These are phyloP conservation scores for Drosophila baimaii DNA, from an alignment of 1,140 invertebrate species.

Conservation along the genomic window DNA sequence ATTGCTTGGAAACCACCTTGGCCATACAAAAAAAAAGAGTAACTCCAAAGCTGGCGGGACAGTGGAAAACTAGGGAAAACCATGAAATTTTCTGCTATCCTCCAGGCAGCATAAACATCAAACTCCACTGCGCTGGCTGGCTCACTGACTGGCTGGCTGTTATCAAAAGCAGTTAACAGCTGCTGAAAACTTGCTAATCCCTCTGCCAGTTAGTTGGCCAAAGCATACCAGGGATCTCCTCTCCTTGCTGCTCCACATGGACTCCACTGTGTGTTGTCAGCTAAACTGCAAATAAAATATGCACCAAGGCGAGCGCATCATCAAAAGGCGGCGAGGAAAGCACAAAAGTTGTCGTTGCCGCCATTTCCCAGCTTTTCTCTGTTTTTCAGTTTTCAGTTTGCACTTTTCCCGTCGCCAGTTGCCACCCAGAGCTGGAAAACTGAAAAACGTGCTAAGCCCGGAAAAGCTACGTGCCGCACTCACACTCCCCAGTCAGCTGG, in stretches of 20 bases:
- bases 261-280: slow-evolving; percentile 67
- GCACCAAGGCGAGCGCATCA: slow-evolving; percentile 74
- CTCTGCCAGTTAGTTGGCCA: slow-evolving; percentile 19
- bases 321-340: slow-evolving; percentile 74
- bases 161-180: slow-evolving; percentile 42
- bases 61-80: slow-evolving; percentile 22
- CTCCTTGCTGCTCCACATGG: slow-evolving; percentile 4
- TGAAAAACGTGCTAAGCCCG: slow-evolving; percentile 74
- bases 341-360: slow-evolving; percentile 63
- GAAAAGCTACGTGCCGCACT: slow-evolving; percentile 68
- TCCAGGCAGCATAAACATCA: slow-evolving; percentile 16
- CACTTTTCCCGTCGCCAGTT: slow-evolving; percentile 44
- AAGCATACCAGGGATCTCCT: not conserved
- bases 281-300: slow-evolving; percentile 82
- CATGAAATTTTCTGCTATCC: not conserved
- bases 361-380: slow-evolving; percentile 20
- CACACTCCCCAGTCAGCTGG: not conserved
- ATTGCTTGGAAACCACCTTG: slow-evolving; percentile 35
- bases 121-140: slow-evolving; percentile 8
- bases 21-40: slow-evolving; percentile 30
- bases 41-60: slow-evolving; percentile 14
- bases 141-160: slow-evolving; percentile 27
- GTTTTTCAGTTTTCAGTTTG: slow-evolving; percentile 30
- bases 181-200: slow-evolving; percentile 45
- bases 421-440: slow-evolving; percentile 33